Percentiles rank a stretch among this genome's conserved stretches.
Evolutionary conservation across 2,113 vertebrate genomes (phyloP).

Genomic region (Neomonachus schauinslandi): DNA sequence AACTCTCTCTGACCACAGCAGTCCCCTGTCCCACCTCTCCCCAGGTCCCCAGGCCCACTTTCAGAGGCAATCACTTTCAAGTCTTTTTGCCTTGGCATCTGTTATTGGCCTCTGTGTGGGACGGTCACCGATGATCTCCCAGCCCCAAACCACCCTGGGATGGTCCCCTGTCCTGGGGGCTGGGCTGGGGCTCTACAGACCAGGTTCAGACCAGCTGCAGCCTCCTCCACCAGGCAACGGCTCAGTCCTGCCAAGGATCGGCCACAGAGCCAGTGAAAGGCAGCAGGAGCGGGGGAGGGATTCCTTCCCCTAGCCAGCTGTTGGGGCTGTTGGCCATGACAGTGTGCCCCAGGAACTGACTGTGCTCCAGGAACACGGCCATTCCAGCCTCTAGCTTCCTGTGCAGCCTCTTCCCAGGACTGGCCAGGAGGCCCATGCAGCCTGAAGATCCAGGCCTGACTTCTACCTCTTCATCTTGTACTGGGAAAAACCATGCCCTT

Average conservation of each 20-base stretch:
- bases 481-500: background rate
- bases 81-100: background rate
- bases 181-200: background rate
- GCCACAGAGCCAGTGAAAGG: too few relatives aligned
- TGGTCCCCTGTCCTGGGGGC: background rate
- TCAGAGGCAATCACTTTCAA: background rate
- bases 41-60: fast-evolving
- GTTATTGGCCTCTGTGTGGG: background rate
- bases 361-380: background rate
- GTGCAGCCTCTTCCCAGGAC: background rate
- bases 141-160: background rate
- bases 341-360: background rate
- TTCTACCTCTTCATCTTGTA: background rate
- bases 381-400: too few relatives aligned
- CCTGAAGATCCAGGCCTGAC: background rate
- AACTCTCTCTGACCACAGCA: background rate
- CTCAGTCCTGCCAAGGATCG: background rate
- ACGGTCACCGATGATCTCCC: background rate
- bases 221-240: background rate
- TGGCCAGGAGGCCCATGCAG: background rate
- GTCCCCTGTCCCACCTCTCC: background rate
- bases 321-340: background rate
- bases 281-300: background rate
- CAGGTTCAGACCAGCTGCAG: background rate
- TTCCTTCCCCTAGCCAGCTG: background rate